Evolutionary conservation across 2,888 invertebrate species (phyloP), one percentile per base, ranked within the genome.

Genomic region (Chymomyza amoena): DNA sequence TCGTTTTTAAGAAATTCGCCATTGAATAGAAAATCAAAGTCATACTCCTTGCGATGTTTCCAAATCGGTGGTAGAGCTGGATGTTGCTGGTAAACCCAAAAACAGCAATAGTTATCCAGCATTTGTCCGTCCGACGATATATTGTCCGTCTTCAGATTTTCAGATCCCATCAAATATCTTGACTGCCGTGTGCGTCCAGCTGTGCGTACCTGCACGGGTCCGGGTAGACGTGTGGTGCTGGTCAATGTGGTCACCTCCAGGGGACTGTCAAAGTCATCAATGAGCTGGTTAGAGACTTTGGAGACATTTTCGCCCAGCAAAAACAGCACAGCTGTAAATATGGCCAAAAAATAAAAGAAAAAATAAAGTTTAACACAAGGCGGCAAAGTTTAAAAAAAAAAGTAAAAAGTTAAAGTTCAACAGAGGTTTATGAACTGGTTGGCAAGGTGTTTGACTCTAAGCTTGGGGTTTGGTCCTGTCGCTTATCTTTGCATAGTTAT

Each of bases 71-170:
- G 45, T 6, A 84, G 0, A 0, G 70, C 50, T 0, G 75, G 75
- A 72, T 84, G 83, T 0, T 36, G 15, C 18, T 62, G 64, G 72
- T 79, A 36, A 6, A 79, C 9, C 85, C 85, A 83, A 25, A 74
- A 83, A 25, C 85, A 84, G 51, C 79, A 77, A 70, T 82, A 84
- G 15, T 36, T 70, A 0, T 74, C 69, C 18, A 61, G 20, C 50
- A 54, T 65, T 56, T 68, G 60, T 3, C 36, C 61, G 28, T 15
- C 9, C 13, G 15, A 50, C 20, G 45, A 63, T 0, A 1, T 4
- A 13, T 74, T 66, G 10, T 10, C 20, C 51, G 4, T 54, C 20
- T 1, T 3, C 2, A 6, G 1, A 10, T 6, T 1, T 15, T 10
- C 9, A n/a, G 5, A 18, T 7, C 0, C n/a, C 7, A 7, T 6